A percentile compares a stretch with the other conserved stretches of the same genome.
Conservation (phyloP, 1,140 invertebrate species). For the Andricus grossulariae region DNA sequence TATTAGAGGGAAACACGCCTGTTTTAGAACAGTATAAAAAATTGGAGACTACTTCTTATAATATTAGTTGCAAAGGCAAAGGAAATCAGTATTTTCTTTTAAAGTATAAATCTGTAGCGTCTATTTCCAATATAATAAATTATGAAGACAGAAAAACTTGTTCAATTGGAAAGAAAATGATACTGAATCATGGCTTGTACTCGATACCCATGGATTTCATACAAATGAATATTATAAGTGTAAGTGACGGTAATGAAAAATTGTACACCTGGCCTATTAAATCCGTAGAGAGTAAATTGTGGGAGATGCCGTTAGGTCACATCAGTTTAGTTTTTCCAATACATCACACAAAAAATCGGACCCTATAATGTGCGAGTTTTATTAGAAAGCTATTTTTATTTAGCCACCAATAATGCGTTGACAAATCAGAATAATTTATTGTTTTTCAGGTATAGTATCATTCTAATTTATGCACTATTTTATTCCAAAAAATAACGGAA, state of each 20-base stretch:
- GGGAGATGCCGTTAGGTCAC: neutral
- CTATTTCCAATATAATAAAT: neutral
- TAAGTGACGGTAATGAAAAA: neutral
- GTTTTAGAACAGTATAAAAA: too few species aligned
- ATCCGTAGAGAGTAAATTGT: neutral
- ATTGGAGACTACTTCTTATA: too few species aligned
- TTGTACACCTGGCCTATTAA: neutral
- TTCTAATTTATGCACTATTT: too few species aligned
- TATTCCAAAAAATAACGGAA: too few species aligned
- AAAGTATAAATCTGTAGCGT: neutral
- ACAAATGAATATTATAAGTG: neutral
- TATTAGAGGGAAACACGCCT: neutral
- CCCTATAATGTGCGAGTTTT: too few species aligned
- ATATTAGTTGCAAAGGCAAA: too few species aligned
- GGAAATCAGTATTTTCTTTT: conserved; percentile 3
- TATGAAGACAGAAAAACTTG: neutral
- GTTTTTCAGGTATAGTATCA: too few species aligned
- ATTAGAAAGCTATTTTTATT: too few species aligned
- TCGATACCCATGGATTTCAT: neutral
- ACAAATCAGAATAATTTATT: too few species aligned
- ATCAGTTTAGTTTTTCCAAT: neutral
- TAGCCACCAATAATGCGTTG: too few species aligned
- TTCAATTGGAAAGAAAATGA: too few species aligned
- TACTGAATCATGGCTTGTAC: neutral
- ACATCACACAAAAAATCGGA: neutral